These are phyloP conservation scores for Desmodus rotundus DNA, from an alignment of 2,113 vertebrate genomes.

Conservation along the genomic window DNA sequence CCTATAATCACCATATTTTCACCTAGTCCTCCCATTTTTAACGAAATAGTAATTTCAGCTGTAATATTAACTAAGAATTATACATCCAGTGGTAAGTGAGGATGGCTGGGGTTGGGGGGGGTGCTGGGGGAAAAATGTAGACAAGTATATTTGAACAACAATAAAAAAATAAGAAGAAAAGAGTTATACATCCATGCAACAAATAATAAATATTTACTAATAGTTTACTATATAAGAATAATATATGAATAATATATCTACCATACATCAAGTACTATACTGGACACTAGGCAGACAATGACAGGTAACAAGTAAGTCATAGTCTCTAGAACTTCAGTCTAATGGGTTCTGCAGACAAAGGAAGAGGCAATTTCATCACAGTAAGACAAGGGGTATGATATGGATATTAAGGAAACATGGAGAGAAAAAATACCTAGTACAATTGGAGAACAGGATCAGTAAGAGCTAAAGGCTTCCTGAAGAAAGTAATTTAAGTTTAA, in stretches of 20 bases:
- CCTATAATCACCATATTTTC: background rate
- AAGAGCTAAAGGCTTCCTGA: background rate
- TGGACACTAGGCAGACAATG: background rate
- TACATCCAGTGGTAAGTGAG: background rate
- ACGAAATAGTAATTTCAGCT: background rate
- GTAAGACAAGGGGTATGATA: background rate
- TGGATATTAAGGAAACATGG: background rate
- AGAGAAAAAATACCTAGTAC: constrained; percentile 7
- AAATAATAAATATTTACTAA: background rate
- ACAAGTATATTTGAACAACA: no score
- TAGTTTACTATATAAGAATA: background rate
- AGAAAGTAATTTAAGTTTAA: constrained; percentile 7
- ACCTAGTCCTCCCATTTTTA: background rate
- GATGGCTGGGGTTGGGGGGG: no score
- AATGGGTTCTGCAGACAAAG: background rate
- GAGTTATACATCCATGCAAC: background rate
- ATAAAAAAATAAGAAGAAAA: no score
- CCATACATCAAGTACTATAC: background rate
- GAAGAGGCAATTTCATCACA: background rate
- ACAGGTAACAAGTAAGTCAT: background rate
- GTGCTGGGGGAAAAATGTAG: no score
- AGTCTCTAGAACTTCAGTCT: background rate
- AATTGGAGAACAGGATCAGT: background rate
- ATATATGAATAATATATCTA: background rate
- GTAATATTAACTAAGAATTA: background rate